Evolutionary conservation across 2,888 invertebrate genomes (phyloP).

Genomic region (Leuctra nigra): DNA sequence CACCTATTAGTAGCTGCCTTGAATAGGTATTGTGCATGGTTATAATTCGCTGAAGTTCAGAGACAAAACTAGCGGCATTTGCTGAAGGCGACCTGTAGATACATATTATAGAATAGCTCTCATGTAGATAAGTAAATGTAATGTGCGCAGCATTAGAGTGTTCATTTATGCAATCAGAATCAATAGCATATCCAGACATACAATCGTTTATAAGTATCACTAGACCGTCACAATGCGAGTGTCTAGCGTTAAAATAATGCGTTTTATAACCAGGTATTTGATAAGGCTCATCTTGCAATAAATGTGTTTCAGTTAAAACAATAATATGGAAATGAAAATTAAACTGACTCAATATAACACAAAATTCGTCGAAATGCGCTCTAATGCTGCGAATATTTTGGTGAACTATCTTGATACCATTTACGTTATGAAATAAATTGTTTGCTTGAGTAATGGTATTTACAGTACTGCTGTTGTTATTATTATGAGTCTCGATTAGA

Average conservation of each 20-base stretch:
- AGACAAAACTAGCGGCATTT: not conserved
- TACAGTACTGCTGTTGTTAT: too few species aligned
- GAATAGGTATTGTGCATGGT: not conserved
- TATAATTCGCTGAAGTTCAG: not conserved
- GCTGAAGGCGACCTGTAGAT: not conserved
- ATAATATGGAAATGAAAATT: not conserved
- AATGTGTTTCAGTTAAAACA: not conserved
- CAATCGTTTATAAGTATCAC: not conserved
- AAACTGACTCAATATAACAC: not conserved
- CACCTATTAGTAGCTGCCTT: too few species aligned
- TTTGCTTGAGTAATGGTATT: too few species aligned
- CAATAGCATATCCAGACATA: too few species aligned
- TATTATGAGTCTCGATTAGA: too few species aligned
- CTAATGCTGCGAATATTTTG: not conserved
- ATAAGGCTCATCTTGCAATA: not conserved
- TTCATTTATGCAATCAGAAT: too few species aligned
- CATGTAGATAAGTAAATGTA: too few species aligned
- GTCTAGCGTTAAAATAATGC: not conserved
- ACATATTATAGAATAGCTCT: too few species aligned
- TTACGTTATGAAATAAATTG: too few species aligned
- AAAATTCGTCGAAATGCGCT: not conserved
- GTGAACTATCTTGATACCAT: not conserved
- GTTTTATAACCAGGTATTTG: not conserved
- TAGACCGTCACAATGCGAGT: not conserved
- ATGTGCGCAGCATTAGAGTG: too few species aligned